Percentiles rank a stretch among this genome's conserved stretches.
These are phyloP conservation scores for Eupithecia dodoneata DNA, from an alignment of 2,888 invertebrate genomes.

Conservation along the genomic window DNA sequence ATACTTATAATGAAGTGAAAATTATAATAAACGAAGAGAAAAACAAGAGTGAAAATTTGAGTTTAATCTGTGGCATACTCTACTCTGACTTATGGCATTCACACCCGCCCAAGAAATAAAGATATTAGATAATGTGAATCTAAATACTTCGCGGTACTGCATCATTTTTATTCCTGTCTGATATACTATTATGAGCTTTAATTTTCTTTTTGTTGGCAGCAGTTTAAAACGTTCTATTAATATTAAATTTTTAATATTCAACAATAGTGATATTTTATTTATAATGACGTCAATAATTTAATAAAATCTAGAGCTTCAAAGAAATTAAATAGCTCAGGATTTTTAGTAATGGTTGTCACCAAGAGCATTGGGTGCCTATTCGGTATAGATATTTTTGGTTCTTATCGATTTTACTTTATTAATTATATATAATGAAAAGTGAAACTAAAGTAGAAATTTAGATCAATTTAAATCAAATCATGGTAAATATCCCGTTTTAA, in stretches of 20 bases:
- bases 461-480: no score
- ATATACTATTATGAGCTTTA: constrained; percentile 38
- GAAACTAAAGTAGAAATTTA: not conserved
- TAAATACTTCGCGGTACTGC: constrained; percentile 49
- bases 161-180: constrained; percentile 38
- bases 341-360: constrained; percentile 5
- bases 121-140: constrained; percentile 55
- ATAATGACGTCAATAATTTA: constrained; percentile 25
- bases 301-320: not conserved
- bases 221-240: constrained; percentile 33
- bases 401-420: not conserved
- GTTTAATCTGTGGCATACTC: constrained; percentile 1
- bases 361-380: not conserved
- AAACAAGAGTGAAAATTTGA: not conserved
- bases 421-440: not conserved
- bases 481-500: no score
- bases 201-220: constrained; percentile 36
- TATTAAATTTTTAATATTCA: constrained; percentile 32
- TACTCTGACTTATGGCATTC: constrained; percentile 21
- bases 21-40: not conserved
- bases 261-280: constrained; percentile 31
- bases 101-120: constrained; percentile 48
- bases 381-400: not conserved
- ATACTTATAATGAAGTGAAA: no score
- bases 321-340: not conserved